Conservation (phyloP, 2,888 invertebrate genomes). For the Dorcus hopei region DNA sequence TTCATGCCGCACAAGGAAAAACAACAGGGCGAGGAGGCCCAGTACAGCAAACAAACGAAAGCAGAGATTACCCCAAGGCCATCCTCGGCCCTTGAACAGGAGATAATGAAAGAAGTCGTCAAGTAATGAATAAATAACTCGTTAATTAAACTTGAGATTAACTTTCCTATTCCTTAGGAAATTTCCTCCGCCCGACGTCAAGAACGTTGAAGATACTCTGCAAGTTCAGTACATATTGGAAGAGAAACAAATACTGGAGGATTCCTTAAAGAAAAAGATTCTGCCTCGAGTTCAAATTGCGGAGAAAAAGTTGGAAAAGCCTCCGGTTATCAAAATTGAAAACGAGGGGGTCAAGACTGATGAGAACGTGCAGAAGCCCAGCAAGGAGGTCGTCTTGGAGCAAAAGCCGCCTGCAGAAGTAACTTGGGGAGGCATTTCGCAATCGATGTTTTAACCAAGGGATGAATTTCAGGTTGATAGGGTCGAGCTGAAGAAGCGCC, state of each 20-base stretch:
- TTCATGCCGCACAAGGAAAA: constrained; percentile 51
- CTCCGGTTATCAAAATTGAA: constrained; percentile 5
- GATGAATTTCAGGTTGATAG: constrained; percentile 47
- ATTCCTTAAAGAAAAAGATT: constrained; percentile 39
- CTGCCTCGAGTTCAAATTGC: constrained; percentile 9
- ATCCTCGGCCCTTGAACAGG: constrained; percentile 44
- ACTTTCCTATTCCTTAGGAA: background rate
- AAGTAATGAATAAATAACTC: constrained; percentile 33
- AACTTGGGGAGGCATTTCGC: background rate
- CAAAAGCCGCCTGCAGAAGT: constrained; percentile 15
- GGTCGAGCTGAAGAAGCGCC: constrained; percentile 71
- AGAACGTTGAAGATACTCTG: constrained; percentile 8
- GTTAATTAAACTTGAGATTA: background rate
- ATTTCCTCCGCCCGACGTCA: background rate
- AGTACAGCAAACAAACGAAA: constrained; percentile 16
- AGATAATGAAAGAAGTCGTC: constrained; percentile 49
- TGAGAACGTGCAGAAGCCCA: background rate
- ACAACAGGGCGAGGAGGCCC: constrained; percentile 27
- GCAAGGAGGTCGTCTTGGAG: background rate
- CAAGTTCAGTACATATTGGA: constrained; percentile 38
- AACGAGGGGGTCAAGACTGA: too few relatives aligned
- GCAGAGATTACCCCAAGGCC: constrained; percentile 40
- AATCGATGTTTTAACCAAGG: background rate
- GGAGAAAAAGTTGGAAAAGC: background rate
- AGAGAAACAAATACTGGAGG: constrained; percentile 43